Conservation (phyloP, 2,113 vertebrate genomes). For the Stegostoma tigrinum region DNA sequence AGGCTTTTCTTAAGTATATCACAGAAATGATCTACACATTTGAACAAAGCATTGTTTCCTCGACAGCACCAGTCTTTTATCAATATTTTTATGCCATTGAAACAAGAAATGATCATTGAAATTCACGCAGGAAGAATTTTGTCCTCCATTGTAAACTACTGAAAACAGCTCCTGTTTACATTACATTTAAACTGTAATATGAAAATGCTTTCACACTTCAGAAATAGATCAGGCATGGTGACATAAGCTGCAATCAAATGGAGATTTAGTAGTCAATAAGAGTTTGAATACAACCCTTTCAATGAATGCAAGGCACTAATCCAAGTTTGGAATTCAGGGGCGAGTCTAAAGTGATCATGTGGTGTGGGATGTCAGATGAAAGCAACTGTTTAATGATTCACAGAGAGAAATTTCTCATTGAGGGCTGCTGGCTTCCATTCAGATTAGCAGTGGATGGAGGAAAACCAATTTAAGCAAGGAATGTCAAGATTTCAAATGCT, state of each 20-base stretch:
- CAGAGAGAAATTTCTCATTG: neutral
- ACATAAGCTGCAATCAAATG: neutral
- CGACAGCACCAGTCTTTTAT: neutral
- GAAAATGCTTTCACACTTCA: too few species aligned
- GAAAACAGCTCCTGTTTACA: neutral
- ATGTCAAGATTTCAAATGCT: neutral
- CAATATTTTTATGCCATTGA: neutral
- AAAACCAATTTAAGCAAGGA: neutral
- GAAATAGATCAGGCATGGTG: neutral
- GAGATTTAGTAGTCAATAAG: neutral
- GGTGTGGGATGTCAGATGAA: neutral
- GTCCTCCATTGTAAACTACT: neutral
- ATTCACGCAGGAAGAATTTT: neutral
- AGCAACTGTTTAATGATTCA: neutral
- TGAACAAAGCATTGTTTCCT: neutral
- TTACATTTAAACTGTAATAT: neutral
- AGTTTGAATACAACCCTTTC: neutral
- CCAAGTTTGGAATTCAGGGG: neutral
- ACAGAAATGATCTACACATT: neutral
- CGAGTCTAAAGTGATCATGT: neutral
- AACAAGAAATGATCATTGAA: neutral
- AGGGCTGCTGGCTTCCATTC: neutral
- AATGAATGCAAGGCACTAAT: neutral
- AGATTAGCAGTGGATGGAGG: neutral
- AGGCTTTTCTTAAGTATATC: too few species aligned